These are phyloP conservation scores for Spilogale gracilis DNA, from an alignment of 2,113 vertebrate genomes.

Conservation along the genomic window DNA sequence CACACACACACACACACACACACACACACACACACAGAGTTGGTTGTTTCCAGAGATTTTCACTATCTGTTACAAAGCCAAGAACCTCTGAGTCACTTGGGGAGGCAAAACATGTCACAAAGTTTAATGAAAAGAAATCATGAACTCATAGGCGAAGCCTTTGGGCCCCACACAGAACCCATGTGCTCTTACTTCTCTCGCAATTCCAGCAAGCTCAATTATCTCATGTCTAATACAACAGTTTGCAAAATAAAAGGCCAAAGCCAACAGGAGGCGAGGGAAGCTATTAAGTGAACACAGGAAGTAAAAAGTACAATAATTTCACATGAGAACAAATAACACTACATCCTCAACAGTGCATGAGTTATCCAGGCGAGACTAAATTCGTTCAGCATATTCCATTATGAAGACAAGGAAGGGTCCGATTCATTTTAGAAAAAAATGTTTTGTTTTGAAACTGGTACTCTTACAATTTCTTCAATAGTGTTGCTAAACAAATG, in stretches of 20 bases:
- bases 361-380: not conserved
- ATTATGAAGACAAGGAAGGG: not conserved
- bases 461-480: conserved; percentile 40
- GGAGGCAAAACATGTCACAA: not conserved
- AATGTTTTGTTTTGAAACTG: not conserved
- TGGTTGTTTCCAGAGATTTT: conserved; percentile 45
- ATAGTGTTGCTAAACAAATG: conserved; percentile 4
- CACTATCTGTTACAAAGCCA: not conserved
- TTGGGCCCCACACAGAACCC: not conserved
- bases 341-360: not conserved
- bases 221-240: not conserved
- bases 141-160: not conserved
- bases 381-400: not conserved
- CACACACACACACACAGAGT: not conserved
- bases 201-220: not conserved
- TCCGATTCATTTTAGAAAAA: not conserved
- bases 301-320: not conserved
- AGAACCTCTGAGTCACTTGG: conserved; percentile 10
- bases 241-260: not conserved
- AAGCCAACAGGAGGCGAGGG: not conserved
- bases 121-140: not conserved
- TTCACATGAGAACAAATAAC: not conserved
- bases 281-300: not conserved
- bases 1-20: not conserved
- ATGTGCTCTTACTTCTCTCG: not conserved